A percentile compares a stretch with the other conserved stretches of the same genome.
Evolutionary conservation across 2,113 vertebrate genomes (phyloP).

Genomic region (Strix aluco): DNA sequence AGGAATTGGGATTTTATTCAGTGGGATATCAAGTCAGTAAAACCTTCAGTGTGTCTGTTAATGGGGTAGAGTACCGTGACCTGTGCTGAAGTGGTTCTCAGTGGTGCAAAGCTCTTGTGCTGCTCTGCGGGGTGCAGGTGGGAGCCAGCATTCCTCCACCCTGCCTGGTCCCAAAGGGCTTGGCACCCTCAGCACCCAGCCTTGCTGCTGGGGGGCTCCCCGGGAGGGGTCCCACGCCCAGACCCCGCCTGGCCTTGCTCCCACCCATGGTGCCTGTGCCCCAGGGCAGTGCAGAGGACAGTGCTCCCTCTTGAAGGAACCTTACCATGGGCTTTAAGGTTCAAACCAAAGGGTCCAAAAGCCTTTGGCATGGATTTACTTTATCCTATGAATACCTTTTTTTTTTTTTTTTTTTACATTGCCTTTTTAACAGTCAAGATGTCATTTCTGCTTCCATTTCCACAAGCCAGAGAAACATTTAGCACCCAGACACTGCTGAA

Average conservation of each 20-base stretch:
- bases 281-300: not conserved
- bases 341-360: not conserved
- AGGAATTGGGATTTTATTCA: not conserved
- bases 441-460: not conserved
- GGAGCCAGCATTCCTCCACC: not conserved
- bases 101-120: not conserved
- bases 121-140: not conserved
- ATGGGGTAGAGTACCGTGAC: not conserved
- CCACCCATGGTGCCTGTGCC: fast-evolving
- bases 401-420: not conserved
- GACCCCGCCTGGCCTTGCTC: not conserved
- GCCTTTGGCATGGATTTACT: not conserved
- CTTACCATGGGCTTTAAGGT: fast-evolving
- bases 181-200: not conserved
- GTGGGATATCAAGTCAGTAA: not conserved
- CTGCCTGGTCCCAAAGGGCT: not conserved
- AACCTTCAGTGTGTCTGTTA: not conserved
- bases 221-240: fast-evolving
- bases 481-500: not conserved
- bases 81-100: not conserved
- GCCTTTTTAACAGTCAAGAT: not conserved
- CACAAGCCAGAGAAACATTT: not conserved
- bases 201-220: not conserved
- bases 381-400: not conserved
- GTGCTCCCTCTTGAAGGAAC: not conserved